Base-by-base conservation (phyloP, 2,888 invertebrate genomes). In the Drosophila parthenogenetica region DNA sequence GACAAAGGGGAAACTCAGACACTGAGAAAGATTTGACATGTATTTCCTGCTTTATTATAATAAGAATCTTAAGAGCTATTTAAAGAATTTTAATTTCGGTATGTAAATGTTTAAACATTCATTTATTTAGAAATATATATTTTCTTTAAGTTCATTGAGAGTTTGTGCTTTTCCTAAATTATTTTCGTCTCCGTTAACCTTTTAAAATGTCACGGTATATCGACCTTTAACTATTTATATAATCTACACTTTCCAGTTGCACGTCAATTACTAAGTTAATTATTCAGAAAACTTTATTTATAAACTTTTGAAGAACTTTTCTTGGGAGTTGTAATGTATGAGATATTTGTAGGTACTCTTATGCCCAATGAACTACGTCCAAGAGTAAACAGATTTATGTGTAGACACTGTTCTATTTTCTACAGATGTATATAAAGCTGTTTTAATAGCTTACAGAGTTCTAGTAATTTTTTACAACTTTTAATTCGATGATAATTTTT, bases 31-130 rank as follows among this genome's bases (percentile, higher is more conserved):
- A 60, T 54, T 59, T 74, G 64, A 74, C 75, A 63, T 42, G 48
- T 61, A 42, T 64, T 75, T 73, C 73, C 76, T 60, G 76, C 59
- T 51, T 45, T 35, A 19, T 16, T 25, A 16, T 25, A 11, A 7
- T 39, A n/a, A 39, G 7, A 13, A 17, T 17, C 19, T 14, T 19
- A 14, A 17, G 19, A 35, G 14, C 8, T 16, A 13, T 57, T 19
- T 7, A 10, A 13, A 19, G 13, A 39, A 13, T 25, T 16, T 57
- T 3, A 17, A 11, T 8, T 37, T 32, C 32, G 11, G n/a, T 5
- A 29, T 10, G 14, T 17, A 13, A 5, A 22, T 22, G 22, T 22
- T 22, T 22, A 5, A 22, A 22, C 22, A 22, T 22, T 5, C 22
- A 22, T 22, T 22, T 22, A 5, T 22, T 22, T 5, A 22, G 4